Evolutionary conservation across 2,113 vertebrate species (phyloP).

Genomic region (Mobula birostris): DNA sequence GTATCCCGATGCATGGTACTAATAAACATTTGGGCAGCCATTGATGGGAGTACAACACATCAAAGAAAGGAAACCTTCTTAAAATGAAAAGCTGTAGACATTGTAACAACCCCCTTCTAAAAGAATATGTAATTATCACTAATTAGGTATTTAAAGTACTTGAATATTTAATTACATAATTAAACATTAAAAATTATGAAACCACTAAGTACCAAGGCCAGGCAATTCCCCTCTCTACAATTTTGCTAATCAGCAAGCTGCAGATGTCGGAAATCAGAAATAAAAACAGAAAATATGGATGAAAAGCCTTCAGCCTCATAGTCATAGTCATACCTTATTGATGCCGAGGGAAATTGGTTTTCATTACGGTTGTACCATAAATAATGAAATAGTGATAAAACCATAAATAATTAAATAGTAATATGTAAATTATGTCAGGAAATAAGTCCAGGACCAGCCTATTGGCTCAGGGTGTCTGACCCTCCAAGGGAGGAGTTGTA

Average conservation of each 20-base stretch:
- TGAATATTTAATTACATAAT: constrained; percentile 16
- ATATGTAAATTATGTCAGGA: no score
- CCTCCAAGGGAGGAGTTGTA: no score
- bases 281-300: no score
- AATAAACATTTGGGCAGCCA: background rate
- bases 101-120: background rate
- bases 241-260: background rate
- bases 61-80: background rate
- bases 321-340: no score
- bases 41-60: background rate
- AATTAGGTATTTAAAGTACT: constrained; percentile 5
- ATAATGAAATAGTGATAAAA: no score
- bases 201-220: background rate
- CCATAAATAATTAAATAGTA: no score
- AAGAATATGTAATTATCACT: background rate
- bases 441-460: no score
- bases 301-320: no score
- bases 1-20: background rate
- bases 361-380: no score
- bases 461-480: no score
- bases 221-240: background rate
- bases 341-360: no score
- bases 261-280: no score
- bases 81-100: background rate
- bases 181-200: background rate